Evolutionary conservation across 1,140 invertebrate species (phyloP), one percentile per base, ranked within the genome.

Genomic region (Euwallacea similis): DNA sequence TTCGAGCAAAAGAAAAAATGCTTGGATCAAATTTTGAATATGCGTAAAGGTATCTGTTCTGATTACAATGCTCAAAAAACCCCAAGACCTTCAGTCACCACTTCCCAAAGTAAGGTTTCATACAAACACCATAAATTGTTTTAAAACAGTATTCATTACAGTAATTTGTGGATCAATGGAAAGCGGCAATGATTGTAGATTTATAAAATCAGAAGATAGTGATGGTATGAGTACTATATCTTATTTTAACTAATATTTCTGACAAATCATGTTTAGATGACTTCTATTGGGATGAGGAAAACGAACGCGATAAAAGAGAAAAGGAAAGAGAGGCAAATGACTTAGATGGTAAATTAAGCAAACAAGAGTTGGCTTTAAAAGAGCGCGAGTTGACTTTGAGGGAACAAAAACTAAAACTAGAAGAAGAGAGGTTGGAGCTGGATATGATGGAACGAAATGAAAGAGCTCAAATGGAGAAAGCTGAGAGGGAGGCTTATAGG

Each of bases 231-330:
- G 0, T 11, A n/a, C n/a, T 13, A 53, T 10, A n/a, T 16, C 8
- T 41, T 55, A 41, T 53, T 66, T 46, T 10, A 43, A 15, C 11
- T 33, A 1, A 33, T 33, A 4, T 43, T 60, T 41, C 41, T 60
- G 9, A 4, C 15, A 53, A 11, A 46, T 43, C 3, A 8, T 46
- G 66, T 71, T 42, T 15, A 65, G 69, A 71, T 59, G 69, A 71
- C 16, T 71, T 71, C 53, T 71, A 65, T 47, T 71, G 69, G 69
- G 61, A 71, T 10, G 69, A 71, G 62, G 65, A 66, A 43, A 62
- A 72, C 46, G 65, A 72, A 54, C 47, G 69, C 1, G 63, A 71
- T 9, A 65, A 71, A 58, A 62, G 65, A 15, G 58, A 67, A 56
- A 67, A 64, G 58, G 60, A 50, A 72, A 43, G 47, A 46, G 50